Evolutionary conservation across 2,797 vertebrate species (phyloP).

Genomic region (Gallirallus australis): DNA sequence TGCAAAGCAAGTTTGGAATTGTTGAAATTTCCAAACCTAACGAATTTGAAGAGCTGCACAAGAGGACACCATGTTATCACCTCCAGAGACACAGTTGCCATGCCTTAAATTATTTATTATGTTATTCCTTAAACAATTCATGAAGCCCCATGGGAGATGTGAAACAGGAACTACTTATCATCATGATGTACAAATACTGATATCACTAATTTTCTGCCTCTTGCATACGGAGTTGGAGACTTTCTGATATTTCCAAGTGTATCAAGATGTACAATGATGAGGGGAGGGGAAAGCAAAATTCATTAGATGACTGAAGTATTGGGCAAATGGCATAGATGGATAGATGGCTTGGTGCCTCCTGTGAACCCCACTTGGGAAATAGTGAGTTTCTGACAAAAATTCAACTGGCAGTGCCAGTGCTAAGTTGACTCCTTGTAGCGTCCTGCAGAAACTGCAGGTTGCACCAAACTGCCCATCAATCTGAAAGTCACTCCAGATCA

Average conservation of each 20-base stretch:
- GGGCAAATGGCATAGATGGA: background rate
- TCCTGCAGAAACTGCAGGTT: background rate
- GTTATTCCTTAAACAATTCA: background rate
- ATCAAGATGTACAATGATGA: accelerated
- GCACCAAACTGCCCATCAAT: background rate
- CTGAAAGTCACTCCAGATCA: background rate
- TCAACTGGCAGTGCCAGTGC: background rate
- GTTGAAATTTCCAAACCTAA: background rate
- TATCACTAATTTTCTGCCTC: background rate
- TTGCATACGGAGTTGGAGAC: background rate
- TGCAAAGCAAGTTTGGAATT: background rate
- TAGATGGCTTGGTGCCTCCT: background rate
- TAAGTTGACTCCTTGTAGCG: background rate
- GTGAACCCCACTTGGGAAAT: accelerated
- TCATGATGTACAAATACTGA: background rate
- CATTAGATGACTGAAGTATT: background rate
- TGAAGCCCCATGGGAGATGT: background rate
- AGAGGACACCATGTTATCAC: background rate
- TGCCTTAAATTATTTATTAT: background rate
- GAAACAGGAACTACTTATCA: background rate
- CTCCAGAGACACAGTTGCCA: background rate
- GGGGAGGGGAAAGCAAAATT: background rate
- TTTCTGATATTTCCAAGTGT: background rate
- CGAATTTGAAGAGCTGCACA: background rate
- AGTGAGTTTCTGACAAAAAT: background rate